Conservation (phyloP, 2,888 invertebrate genomes). For the Chrysodeixis includens region DNA sequence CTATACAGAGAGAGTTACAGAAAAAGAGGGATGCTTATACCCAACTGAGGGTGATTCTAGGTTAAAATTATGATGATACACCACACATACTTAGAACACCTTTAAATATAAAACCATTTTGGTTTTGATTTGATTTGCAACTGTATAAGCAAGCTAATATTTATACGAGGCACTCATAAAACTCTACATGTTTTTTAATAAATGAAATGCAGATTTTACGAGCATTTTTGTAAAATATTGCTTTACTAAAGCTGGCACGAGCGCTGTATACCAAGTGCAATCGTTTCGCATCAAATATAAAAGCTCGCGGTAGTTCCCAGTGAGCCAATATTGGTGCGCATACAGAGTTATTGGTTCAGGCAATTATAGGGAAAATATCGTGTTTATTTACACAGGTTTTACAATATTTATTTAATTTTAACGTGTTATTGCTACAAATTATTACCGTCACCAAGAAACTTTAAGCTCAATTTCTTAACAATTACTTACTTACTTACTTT, state of each 20-base stretch:
- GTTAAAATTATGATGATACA: too few relatives aligned
- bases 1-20: too few relatives aligned
- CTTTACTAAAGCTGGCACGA: not conserved
- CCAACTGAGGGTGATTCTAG: too few relatives aligned
- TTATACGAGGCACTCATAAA: not conserved
- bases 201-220: constrained; percentile 4
- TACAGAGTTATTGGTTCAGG: not conserved
- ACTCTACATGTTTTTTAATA: not conserved
- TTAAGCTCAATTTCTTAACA: not conserved
- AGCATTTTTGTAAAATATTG: constrained; percentile 4
- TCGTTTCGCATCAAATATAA: constrained; percentile 3
- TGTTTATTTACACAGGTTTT: not conserved
- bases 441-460: not conserved
- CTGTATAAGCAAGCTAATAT: not conserved
- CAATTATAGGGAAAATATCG: not conserved
- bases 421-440: not conserved
- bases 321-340: not conserved
- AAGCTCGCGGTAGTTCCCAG: not conserved
- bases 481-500: too few relatives aligned
- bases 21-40: too few relatives aligned
- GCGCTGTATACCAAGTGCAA: not conserved
- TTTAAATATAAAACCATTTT: too few relatives aligned
- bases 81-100: too few relatives aligned
- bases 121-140: not conserved
- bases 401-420: not conserved